Percentiles rank a stretch among this genome's conserved stretches.
Conservation (phyloP, 1,140 invertebrate species). For the Paralvinella palmiformis region DNA sequence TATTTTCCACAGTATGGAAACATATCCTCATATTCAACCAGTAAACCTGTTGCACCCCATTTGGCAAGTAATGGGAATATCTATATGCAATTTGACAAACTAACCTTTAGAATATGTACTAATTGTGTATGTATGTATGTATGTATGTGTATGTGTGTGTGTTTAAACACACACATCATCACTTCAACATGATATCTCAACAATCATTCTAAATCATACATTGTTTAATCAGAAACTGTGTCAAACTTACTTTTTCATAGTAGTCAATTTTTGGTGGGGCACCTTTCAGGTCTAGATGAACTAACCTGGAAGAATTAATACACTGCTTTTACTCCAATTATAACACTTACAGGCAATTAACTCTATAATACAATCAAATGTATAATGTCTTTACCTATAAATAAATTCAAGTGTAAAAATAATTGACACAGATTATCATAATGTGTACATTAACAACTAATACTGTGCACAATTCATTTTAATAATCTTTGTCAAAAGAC, state of each 20-base stretch:
- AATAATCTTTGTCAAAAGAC: too few species aligned
- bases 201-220: background rate
- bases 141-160: background rate
- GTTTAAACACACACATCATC: background rate
- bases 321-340: too few species aligned
- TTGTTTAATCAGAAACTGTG: background rate
- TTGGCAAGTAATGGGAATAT: slow-evolving; percentile 61
- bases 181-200: background rate
- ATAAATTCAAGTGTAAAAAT: too few species aligned
- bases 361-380: too few species aligned
- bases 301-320: slow-evolving; percentile 38
- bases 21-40: slow-evolving; percentile 97
- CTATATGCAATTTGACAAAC: slow-evolving; percentile 14
- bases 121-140: background rate
- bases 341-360: too few species aligned
- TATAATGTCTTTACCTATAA: too few species aligned
- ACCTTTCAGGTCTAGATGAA: slow-evolving; percentile 47
- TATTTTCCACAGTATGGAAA: slow-evolving; percentile 79
- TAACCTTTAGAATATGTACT: background rate
- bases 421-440: too few species aligned
- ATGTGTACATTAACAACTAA: too few species aligned
- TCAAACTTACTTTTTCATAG: slow-evolving; percentile 21
- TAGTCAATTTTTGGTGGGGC: slow-evolving; percentile 41
- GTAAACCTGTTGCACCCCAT: slow-evolving; percentile 77
- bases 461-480: too few species aligned